Conservation (phyloP, 2,888 invertebrate species). For the Diabrotica balteata region DNA sequence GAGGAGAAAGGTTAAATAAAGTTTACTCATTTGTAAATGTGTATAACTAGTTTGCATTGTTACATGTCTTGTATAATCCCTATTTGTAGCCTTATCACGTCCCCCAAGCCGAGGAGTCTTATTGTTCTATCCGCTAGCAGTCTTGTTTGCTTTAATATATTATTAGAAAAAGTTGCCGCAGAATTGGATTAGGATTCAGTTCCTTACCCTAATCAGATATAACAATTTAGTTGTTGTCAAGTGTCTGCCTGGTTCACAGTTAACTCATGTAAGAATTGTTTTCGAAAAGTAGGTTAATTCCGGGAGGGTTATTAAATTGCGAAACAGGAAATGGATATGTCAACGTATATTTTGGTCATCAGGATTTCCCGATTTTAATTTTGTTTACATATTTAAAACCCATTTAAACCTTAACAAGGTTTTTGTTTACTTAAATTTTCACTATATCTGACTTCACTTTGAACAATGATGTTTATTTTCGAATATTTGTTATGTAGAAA, state of each 20-base stretch:
- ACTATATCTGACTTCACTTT: too few relatives aligned
- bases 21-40: conserved; percentile 57
- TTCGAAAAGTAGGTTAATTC: conserved; percentile 27
- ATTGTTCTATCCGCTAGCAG: conserved; percentile 37
- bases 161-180: conserved; percentile 36
- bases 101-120: conserved; percentile 35
- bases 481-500: too few relatives aligned
- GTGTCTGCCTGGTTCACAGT: conserved; percentile 10
- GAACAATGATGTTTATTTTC: too few relatives aligned
- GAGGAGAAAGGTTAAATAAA: conserved; percentile 55
- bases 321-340: conserved; percentile 6
- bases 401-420: too few relatives aligned
- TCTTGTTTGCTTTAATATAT: conserved; percentile 40
- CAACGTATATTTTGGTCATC: conserved; percentile 8
- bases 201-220: conserved; percentile 33
- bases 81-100: conserved; percentile 45
- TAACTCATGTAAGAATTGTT: conserved; percentile 24
- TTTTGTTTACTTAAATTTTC: too few relatives aligned
- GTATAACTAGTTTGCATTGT: conserved; percentile 51
- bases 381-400: too few relatives aligned
- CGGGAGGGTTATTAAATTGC: conserved; percentile 2
- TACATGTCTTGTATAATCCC: conserved; percentile 46
- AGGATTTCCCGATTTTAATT: too few relatives aligned
- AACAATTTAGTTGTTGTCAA: conserved; percentile 31
- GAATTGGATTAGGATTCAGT: conserved; percentile 35